Conservation (phyloP, 2,797 vertebrate species). For the Anniella stebbinsi region DNA sequence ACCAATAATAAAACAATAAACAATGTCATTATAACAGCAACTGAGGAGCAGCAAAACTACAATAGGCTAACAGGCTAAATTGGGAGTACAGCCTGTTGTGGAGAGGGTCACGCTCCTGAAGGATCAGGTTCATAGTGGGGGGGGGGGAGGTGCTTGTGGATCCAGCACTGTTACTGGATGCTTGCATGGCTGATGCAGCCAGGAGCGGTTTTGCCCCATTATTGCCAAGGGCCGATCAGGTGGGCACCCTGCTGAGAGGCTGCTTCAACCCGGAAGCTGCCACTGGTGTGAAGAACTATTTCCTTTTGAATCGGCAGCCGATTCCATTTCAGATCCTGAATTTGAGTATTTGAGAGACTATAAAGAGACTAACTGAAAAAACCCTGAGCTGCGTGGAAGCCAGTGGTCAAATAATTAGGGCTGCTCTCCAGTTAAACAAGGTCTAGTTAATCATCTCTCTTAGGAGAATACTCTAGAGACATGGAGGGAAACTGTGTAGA, state of each 20-base stretch:
- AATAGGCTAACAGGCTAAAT: no score
- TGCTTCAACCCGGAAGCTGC: background rate
- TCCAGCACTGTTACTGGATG: no score
- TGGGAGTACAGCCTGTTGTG: no score
- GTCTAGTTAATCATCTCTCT: background rate
- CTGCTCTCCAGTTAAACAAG: background rate
- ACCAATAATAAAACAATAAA: no score
- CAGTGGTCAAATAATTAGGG: background rate
- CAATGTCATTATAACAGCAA: no score
- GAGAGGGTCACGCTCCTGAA: no score
- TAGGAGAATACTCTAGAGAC: background rate
- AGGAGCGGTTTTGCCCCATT: no score
- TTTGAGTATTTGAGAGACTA: slow-evolving; percentile 9
- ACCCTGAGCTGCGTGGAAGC: slow-evolving; percentile 6
- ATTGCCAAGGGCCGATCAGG: background rate
- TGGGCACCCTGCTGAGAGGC: background rate
- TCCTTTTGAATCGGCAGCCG: background rate
- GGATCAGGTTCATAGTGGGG: no score
- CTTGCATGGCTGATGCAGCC: no score
- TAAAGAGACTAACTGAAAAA: background rate
- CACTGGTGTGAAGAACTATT: background rate
- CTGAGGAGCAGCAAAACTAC: no score
- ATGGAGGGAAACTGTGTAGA: background rate
- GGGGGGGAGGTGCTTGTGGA: no score
- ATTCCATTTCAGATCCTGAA: background rate